These are phyloP conservation scores for Pygoscelis adeliae DNA, from an alignment of 2,113 vertebrate species.

Conservation along the genomic window DNA sequence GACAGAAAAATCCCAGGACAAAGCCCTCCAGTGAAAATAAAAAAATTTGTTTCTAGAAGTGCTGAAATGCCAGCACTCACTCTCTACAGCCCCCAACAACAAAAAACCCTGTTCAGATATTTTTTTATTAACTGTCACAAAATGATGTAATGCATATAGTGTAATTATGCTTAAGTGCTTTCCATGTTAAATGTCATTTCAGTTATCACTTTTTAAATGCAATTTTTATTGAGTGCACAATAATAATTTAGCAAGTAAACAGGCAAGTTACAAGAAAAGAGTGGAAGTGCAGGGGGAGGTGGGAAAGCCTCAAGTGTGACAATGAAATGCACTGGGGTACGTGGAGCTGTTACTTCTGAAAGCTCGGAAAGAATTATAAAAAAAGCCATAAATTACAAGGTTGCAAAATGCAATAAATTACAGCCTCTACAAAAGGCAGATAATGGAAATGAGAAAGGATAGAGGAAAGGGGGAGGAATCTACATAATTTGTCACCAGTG, in stretches of 20 bases:
- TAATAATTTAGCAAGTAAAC: constrained; percentile 74
- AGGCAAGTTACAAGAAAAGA: constrained; percentile 68
- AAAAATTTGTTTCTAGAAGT: background rate
- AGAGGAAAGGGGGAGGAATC: constrained; percentile 60
- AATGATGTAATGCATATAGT: constrained; percentile 76
- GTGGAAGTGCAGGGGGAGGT: constrained; percentile 50
- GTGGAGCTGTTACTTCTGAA: constrained; percentile 65
- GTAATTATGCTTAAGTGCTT: constrained; percentile 81
- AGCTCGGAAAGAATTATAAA: constrained; percentile 61
- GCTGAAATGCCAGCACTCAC: constrained; percentile 15
- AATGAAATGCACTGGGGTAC: constrained; percentile 64
- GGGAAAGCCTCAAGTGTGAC: constrained; percentile 56
- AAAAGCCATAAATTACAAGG: constrained; percentile 73
- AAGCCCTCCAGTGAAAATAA: background rate
- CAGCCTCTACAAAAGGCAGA: constrained; percentile 71
- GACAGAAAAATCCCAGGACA: background rate
- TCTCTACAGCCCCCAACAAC: background rate
- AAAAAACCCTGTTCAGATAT: constrained; percentile 18
- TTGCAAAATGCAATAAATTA: constrained; percentile 77
- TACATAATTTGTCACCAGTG: constrained; percentile 73
- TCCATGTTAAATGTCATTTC: constrained; percentile 79
- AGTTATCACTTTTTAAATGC: constrained; percentile 78
- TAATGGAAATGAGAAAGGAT: constrained; percentile 72
- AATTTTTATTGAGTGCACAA: constrained; percentile 77
- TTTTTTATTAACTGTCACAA: constrained; percentile 69